Base-by-base conservation (phyloP, 2,888 invertebrate species). In the Leptogaster cylindrica region DNA sequence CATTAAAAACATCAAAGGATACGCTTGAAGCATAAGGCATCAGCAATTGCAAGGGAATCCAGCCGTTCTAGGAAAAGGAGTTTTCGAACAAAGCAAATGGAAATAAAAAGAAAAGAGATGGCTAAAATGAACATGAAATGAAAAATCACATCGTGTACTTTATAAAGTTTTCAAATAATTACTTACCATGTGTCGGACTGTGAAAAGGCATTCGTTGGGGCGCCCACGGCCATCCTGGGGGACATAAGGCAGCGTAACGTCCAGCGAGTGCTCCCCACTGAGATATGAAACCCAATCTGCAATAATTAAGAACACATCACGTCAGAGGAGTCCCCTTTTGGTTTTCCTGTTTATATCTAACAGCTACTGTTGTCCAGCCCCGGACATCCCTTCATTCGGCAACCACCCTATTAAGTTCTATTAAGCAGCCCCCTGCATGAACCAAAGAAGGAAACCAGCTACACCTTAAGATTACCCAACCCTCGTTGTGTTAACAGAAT, bases 181-280 rank as follows among this genome's bases (percentile, higher is more conserved):
- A 77, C 83, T 82, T 82, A 90, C 90, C 90, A 82, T 88, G 83
- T 46, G 85, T 89, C 10, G 90, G 90, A 73, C 88, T 88, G 50
- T 82, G 82, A 72, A 82, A 80, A 66, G 81, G 79, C 78, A 82
- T 78, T 70, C 81, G 77, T 74, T 81, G 81, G 25, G 81, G 79
- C 65, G 80, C 79, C 90, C 90, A 90, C 0, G 90, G 90, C 71
- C 86, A 85, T 70, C 79, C 82, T 61, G 84, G 80, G 2, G 90
- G 90, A 50, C 87, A 87, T 44, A 90, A 81, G 1, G 89, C 89
- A 0, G 89, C 89, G 75, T 90, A 90, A 75, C 88, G 83, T 27
- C 87, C 90, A 0, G 91, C 91, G 67, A 91, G 80, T 0, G 91
- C 91, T 66, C 90, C 90, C 85, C 92, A 90, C 77, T 91, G 91